These are phyloP conservation scores for Chiloscyllium punctatum DNA, from an alignment of 2,797 vertebrate species.

Conservation along the genomic window DNA sequence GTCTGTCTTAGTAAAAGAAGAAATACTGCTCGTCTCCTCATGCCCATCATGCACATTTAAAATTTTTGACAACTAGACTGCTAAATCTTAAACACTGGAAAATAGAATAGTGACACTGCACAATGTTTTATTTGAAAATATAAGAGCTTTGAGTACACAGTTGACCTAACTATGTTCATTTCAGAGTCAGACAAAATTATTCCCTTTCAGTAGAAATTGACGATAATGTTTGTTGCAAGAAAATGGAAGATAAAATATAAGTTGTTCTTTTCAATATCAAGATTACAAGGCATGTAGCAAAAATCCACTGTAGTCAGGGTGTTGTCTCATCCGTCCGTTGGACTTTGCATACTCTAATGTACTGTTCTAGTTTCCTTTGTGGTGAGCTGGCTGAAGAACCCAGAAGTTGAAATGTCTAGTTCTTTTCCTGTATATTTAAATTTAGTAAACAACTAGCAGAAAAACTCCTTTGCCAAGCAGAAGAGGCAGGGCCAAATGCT, in stretches of 20 bases:
- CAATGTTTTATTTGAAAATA: background rate
- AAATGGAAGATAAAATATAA: background rate
- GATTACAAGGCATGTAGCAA: background rate
- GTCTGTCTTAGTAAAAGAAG: background rate
- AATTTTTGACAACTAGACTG: background rate
- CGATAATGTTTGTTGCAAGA: background rate
- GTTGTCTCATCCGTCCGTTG: background rate
- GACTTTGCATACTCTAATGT: background rate
- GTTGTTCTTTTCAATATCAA: background rate
- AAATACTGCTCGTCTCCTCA: conserved; percentile 25
- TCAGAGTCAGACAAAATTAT: background rate
- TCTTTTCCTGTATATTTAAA: conserved; percentile 32
- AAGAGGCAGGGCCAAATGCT: conserved; percentile 39
- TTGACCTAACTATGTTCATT: background rate
- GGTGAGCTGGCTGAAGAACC: conserved; percentile 20
- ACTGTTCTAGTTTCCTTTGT: conserved; percentile 27
- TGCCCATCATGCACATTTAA: conserved; percentile 38
- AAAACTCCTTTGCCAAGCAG: conserved; percentile 34
- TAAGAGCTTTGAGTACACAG: background rate
- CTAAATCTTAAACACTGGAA: background rate
- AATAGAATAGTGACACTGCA: background rate
- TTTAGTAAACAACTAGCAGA: conserved; percentile 35
- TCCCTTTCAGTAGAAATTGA: background rate
- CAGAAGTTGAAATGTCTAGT: conserved; percentile 28
- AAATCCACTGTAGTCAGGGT: background rate